Percentiles rank a stretch among this genome's conserved stretches.
These are phyloP conservation scores for Autographa pulchrina DNA, from an alignment of 2,888 invertebrate species.

Conservation along the genomic window DNA sequence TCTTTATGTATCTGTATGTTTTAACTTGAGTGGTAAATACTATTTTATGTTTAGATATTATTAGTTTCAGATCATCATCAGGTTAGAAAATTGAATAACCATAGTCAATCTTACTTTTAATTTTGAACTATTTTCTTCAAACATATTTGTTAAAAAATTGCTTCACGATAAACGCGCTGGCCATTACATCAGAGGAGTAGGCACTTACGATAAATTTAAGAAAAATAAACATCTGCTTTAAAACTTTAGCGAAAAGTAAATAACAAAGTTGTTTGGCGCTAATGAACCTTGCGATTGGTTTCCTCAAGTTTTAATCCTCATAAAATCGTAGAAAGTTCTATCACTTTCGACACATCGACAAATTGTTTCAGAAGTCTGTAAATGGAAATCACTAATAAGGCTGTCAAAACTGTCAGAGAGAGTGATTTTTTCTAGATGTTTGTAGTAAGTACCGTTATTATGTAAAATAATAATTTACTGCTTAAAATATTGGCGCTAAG, in stretches of 20 bases:
- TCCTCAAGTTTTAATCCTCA: constrained; percentile 38
- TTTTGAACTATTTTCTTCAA: not conserved
- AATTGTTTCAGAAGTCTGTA: constrained; percentile 18
- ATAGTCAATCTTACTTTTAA: too few species aligned
- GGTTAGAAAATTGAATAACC: not conserved
- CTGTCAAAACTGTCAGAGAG: not conserved
- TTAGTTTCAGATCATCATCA: too few species aligned
- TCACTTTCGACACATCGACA: constrained; percentile 43
- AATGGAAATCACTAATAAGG: not conserved
- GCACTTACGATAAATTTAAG: constrained; percentile 12
- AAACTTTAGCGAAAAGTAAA: constrained; percentile 41
- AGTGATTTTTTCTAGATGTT: not conserved
- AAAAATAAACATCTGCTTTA: constrained; percentile 37
- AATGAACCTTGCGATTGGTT: constrained; percentile 54
- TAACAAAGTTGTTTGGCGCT: constrained; percentile 40
- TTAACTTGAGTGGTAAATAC: too few species aligned
- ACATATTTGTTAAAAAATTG: not conserved
- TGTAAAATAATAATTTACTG: too few species aligned
- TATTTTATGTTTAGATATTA: too few species aligned
- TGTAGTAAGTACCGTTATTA: not conserved
- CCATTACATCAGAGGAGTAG: constrained; percentile 5
- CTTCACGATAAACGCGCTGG: not conserved
- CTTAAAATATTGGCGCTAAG: too few species aligned
- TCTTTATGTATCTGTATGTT: too few species aligned
- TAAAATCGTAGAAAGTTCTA: constrained; percentile 39